Percentiles rank a stretch among this genome's conserved stretches.
Conservation (phyloP, 2,888 invertebrate genomes). For the Chorisops tibialis region DNA sequence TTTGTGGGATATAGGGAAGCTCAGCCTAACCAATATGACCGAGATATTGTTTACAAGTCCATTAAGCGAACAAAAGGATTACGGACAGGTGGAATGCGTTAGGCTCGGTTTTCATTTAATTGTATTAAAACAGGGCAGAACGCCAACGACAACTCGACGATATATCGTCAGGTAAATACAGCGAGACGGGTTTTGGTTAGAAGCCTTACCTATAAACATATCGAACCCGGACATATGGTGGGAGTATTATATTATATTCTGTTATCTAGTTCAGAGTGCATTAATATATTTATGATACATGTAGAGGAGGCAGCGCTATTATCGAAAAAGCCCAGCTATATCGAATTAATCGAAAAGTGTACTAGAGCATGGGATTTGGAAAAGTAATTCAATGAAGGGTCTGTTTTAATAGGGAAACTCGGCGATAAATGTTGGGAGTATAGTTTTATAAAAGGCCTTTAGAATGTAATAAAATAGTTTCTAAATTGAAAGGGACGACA, state of each 20-base stretch:
- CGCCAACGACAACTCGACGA: neutral
- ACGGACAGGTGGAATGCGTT: neutral
- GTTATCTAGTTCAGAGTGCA: too few species aligned
- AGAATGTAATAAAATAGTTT: neutral
- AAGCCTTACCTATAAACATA: too few species aligned
- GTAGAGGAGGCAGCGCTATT: too few species aligned
- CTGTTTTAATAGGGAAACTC: too few species aligned
- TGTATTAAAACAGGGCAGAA: neutral
- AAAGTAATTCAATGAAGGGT: too few species aligned
- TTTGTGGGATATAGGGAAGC: slow-evolving; percentile 22
- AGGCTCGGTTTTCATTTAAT: slow-evolving; percentile 11
- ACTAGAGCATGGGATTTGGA: neutral
- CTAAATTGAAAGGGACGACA: too few species aligned
- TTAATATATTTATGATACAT: too few species aligned
- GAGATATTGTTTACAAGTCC: slow-evolving; percentile 38
- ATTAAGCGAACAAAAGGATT: slow-evolving; percentile 39
- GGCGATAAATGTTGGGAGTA: too few species aligned
- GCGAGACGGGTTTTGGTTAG: too few species aligned
- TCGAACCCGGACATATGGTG: too few species aligned
- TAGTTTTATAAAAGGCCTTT: neutral
- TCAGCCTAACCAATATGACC: slow-evolving; percentile 22
- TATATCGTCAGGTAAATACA: slow-evolving; percentile 8
- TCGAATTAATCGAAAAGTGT: neutral
- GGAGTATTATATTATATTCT: too few species aligned
- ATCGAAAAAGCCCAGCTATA: neutral